Percentiles rank a stretch among this genome's conserved stretches.
These are phyloP conservation scores for Sphaerodactylus townsendi DNA, from an alignment of 2,113 vertebrate species.

Conservation along the genomic window DNA sequence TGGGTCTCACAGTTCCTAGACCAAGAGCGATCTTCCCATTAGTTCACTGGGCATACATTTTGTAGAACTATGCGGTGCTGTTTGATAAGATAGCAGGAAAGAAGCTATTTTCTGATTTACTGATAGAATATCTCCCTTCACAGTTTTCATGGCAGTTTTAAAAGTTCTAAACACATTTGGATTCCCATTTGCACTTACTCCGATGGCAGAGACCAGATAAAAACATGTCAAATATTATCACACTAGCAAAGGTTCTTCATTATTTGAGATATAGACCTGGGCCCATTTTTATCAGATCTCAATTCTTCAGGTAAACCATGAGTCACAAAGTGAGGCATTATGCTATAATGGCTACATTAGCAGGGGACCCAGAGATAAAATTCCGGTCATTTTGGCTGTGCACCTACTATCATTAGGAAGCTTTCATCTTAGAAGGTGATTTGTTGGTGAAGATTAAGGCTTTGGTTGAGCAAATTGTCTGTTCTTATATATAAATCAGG, in stretches of 20 bases:
- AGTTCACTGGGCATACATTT: conserved; percentile 44
- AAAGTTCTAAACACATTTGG: conserved; percentile 66
- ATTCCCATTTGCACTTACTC: conserved; percentile 62
- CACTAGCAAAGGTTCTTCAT: conserved; percentile 16
- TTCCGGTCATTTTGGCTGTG: conserved; percentile 19
- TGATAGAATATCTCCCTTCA: conserved; percentile 58
- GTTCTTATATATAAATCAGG: conserved; percentile 28
- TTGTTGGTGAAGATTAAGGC: conserved; percentile 37
- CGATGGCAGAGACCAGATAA: conserved; percentile 59
- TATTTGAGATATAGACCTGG: conserved; percentile 55
- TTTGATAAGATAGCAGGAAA: conserved; percentile 63
- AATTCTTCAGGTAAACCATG: conserved; percentile 50
- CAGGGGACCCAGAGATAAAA: conserved; percentile 28
- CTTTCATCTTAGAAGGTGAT: conserved; percentile 37
- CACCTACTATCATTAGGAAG: conserved; percentile 2
- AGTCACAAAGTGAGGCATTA: conserved; percentile 37
- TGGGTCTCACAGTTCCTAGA: conserved; percentile 26
- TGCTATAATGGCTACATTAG: background rate
- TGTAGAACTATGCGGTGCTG: conserved; percentile 45
- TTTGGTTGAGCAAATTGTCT: conserved; percentile 46
- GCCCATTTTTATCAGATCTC: conserved; percentile 35
- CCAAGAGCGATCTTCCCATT: conserved; percentile 59
- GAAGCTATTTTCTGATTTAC: conserved; percentile 68
- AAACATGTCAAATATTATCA: conserved; percentile 61
- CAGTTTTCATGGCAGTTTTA: conserved; percentile 51